These are phyloP conservation scores for Phalanger gymnotis DNA, from an alignment of 2,797 vertebrate genomes.

Conservation along the genomic window DNA sequence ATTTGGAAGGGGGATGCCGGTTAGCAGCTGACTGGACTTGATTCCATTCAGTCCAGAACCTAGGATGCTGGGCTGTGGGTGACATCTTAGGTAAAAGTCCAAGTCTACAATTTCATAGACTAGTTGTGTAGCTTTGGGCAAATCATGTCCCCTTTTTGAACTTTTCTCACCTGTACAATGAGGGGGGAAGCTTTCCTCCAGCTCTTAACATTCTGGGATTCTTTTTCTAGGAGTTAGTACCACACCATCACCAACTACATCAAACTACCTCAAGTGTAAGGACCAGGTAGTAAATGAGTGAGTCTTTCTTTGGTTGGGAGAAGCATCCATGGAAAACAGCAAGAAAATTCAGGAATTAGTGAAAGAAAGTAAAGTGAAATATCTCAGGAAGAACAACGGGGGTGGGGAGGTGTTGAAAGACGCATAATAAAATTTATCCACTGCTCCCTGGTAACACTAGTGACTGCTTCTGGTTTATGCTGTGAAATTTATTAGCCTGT, in stretches of 20 bases:
- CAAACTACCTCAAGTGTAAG: background rate
- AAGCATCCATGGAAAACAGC: constrained; percentile 71
- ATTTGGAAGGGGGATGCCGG: background rate
- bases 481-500: constrained; percentile 52
- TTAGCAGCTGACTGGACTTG: too few species aligned
- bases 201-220: background rate
- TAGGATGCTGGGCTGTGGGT: background rate
- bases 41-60: background rate
- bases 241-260: background rate
- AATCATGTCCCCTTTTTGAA: background rate
- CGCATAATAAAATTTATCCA: constrained; percentile 6
- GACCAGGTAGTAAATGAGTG: background rate
- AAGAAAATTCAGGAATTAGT: constrained; percentile 76
- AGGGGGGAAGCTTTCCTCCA: background rate
- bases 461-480: constrained; percentile 38
- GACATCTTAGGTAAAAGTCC: background rate
- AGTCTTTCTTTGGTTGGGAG: constrained; percentile 61
- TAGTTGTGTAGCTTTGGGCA: background rate
- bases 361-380: constrained; percentile 16
- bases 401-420: background rate
- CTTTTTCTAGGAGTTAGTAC: background rate
- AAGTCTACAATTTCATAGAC: background rate
- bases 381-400: background rate
- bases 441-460: constrained; percentile 36
- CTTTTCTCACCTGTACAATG: background rate